These are phyloP conservation scores for Rhombomys opimus DNA, from an alignment of 2,113 vertebrate species.

Conservation along the genomic window DNA sequence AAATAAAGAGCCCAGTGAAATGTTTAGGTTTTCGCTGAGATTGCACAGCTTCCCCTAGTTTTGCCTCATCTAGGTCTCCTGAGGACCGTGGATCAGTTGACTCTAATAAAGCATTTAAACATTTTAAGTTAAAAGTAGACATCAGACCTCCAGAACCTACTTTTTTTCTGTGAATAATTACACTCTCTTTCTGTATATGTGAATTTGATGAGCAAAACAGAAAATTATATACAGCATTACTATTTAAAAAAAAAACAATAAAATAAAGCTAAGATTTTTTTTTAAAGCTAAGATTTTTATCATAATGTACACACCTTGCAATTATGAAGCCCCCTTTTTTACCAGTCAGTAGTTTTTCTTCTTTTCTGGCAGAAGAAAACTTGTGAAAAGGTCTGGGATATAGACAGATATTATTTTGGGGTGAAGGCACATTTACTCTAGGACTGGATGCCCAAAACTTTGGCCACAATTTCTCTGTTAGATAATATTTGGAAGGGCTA, in stretches of 20 bases:
- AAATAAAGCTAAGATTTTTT: background rate
- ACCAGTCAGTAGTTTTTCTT: background rate
- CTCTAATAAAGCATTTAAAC: background rate
- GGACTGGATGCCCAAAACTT: accelerated
- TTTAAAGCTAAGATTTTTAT: background rate
- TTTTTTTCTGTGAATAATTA: background rate
- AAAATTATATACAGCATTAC: background rate
- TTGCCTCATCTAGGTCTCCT: background rate
- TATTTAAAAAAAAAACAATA: constrained; percentile 23
- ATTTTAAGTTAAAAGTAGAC: background rate
- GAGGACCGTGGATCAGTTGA: background rate
- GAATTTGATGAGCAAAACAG: background rate
- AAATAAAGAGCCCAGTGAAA: background rate
- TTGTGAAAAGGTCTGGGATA: background rate
- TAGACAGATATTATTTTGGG: background rate
- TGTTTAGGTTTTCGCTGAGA: background rate
- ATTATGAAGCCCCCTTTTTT: background rate
- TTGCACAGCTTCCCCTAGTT: background rate
- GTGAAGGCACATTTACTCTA: background rate
- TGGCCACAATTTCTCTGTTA: background rate
- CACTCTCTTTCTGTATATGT: background rate
- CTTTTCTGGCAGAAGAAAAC: background rate
- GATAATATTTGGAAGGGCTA: background rate
- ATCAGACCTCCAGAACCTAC: background rate
- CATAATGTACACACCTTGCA: background rate